Base-by-base conservation (phyloP, 2,113 vertebrate species). In the Osmerus mordax region DNA sequence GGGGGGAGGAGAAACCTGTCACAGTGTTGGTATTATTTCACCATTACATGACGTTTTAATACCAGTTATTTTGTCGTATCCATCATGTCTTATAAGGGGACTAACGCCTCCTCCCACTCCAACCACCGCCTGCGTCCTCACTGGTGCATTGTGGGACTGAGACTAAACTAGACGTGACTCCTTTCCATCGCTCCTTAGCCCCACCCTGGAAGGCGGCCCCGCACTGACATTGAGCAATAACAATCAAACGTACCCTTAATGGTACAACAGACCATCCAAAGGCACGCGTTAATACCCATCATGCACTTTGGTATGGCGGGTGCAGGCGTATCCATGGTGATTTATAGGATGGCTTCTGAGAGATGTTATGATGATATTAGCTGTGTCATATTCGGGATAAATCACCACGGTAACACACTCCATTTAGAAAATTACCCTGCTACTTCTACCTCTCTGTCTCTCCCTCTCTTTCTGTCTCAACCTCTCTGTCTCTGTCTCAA, bases 401-500 rank as follows among this genome's bases (percentile, higher is more conserved):
- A 84, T 84, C 85, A 83, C 75, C 58, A 53, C 64, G 66, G 66
- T 81, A 77, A 77, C 76, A 70, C 60, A 68, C 66, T 81, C 77
- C 79, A 84, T 83, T 87, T 83, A 81, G 73, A 73, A 81, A 87
- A 84, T 84, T 83, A 83, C 78, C 75, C 76, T 69, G 61, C 75
- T 6, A 41, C 52, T 68, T 32, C 36, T 67, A 74, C 41, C 6
- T 66, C 47, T 71, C 78, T 59, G 70, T 9, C 36, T 41, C 54
- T 73, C 52, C 67, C 71, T 36, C 70, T 71, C 19, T 28, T 18
- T 12, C 36, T 23, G 12, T 29, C 32, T 67, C 75, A 28, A 3
- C 63, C 41, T 71, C 78, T 59, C 72, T 4, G 32, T 41, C 36
- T 5, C 36, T 6, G 0, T 6, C n/a, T n/a, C n/a, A n/a, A n/a